Percentiles rank a stretch among this genome's conserved stretches.
Evolutionary conservation across 2,888 invertebrate genomes (phyloP).

Genomic region (Eucera pruinosa): DNA sequence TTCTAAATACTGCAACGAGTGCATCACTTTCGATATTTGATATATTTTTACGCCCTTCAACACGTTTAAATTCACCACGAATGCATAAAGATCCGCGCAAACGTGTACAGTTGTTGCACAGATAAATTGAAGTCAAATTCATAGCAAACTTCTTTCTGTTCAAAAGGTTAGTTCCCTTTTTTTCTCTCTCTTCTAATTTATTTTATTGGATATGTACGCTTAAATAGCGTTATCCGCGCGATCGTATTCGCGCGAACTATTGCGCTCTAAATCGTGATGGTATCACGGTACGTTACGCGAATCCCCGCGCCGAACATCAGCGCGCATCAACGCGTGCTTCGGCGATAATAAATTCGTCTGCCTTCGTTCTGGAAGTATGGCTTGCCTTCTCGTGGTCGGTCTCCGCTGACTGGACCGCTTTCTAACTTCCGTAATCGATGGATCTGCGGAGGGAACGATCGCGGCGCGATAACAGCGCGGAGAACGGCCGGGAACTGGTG

Average conservation of each 20-base stretch:
- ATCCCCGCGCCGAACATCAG: constrained; percentile 50
- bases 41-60: too few relatives aligned
- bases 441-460: constrained; percentile 40
- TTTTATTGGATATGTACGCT: background rate
- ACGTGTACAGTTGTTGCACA: too few relatives aligned
- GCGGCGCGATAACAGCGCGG: constrained; percentile 33
- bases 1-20: too few relatives aligned
- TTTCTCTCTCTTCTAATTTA: background rate
- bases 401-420: constrained; percentile 30
- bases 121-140: too few relatives aligned
- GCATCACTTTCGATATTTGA: too few relatives aligned
- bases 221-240: constrained; percentile 41
- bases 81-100: too few relatives aligned
- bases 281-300: constrained; percentile 53
- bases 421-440: constrained; percentile 50
- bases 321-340: constrained; percentile 39
- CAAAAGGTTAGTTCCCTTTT: too few relatives aligned
- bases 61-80: too few relatives aligned
- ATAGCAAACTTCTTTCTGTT: too few relatives aligned
- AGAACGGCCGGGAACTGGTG: constrained; percentile 25
- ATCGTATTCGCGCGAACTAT: constrained; percentile 28
- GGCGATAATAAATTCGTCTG: constrained; percentile 49
- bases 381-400: constrained; percentile 15
- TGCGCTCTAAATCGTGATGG: constrained; percentile 47
- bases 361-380: constrained; percentile 10